phyloP scores from a whole-genome alignment of 2,888 invertebrate species.

The Drosophila aldrichi region DNA sequence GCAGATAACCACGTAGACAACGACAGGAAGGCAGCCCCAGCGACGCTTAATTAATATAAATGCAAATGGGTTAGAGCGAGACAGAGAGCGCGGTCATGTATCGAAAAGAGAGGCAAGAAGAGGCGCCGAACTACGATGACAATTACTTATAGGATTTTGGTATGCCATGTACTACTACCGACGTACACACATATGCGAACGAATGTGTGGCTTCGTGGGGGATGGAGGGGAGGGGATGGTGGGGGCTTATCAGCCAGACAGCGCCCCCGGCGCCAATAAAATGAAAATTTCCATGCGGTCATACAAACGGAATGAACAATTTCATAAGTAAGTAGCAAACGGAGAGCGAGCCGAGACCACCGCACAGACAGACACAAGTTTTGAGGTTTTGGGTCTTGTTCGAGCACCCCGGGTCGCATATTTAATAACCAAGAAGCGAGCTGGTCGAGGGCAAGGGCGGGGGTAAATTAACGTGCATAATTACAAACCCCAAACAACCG shows the following conservation, averaged over 20 bases:
- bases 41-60: slow-evolving; percentile 80
- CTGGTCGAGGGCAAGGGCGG: too few relatives aligned
- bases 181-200: neutral
- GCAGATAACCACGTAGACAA: slow-evolving; percentile 74
- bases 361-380: slow-evolving; percentile 42
- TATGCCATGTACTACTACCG: slow-evolving; percentile 52
- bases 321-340: slow-evolving; percentile 57
- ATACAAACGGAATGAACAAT: slow-evolving; percentile 70
- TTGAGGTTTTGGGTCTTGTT: slow-evolving; percentile 45
- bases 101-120: slow-evolving; percentile 3
- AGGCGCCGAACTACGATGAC: slow-evolving; percentile 69
- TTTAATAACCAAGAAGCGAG: slow-evolving; percentile 61
- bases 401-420: slow-evolving; percentile 60
- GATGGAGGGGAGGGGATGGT: neutral
- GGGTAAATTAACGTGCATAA: slow-evolving; percentile 74
- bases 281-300: slow-evolving; percentile 76
- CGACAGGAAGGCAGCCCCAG: slow-evolving; percentile 69
- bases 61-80: slow-evolving; percentile 58
- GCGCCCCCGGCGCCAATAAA: slow-evolving; percentile 80
- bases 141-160: slow-evolving; percentile 79
- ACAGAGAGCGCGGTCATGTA: neutral
- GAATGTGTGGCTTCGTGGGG: slow-evolving; percentile 8
- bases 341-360: neutral
- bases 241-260: slow-evolving; percentile 58
- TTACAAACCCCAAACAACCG: slow-evolving; percentile 80